A percentile compares a stretch with the other conserved stretches of the same genome.
phyloP scores from a whole-genome alignment of 2,113 vertebrate species.

The Limnothrissa miodon region DNA sequence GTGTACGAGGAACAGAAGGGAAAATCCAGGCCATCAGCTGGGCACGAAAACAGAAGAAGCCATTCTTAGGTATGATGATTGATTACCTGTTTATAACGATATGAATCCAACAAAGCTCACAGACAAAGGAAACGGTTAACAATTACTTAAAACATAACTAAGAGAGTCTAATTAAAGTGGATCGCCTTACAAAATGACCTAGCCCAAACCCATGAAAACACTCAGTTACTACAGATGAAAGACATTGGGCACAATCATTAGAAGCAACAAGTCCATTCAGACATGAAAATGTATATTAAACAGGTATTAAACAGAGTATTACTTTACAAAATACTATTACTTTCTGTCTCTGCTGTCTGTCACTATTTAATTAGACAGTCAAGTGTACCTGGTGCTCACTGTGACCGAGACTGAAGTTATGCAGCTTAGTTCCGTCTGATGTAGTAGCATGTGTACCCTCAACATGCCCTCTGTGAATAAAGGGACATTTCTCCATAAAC shows the following conservation, averaged over 20 bases:
- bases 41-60: slow-evolving; percentile 94
- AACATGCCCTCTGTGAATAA: neutral
- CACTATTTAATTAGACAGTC: neutral
- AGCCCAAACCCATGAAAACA: too few species aligned
- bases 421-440: neutral
- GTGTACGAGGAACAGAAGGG: slow-evolving; percentile 92
- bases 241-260: too few species aligned
- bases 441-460: too few species aligned
- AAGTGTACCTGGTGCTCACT: neutral
- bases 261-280: too few species aligned
- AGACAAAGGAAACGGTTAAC: neutral
- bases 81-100: neutral
- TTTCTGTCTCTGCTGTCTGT: neutral
- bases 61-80: slow-evolving; percentile 80
- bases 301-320: too few species aligned
- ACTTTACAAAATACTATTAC: too few species aligned
- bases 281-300: neutral
- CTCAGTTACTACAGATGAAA: too few species aligned
- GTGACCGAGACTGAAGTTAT: neutral
- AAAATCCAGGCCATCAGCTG: slow-evolving; percentile 95
- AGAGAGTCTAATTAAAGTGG: too few species aligned
- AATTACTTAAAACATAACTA: neutral
- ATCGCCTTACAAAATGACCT: too few species aligned
- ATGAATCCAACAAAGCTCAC: neutral
- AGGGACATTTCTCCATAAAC: neutral